These are phyloP conservation scores for Microtus oregoni DNA, from an alignment of 2,113 vertebrate species.

Conservation along the genomic window DNA sequence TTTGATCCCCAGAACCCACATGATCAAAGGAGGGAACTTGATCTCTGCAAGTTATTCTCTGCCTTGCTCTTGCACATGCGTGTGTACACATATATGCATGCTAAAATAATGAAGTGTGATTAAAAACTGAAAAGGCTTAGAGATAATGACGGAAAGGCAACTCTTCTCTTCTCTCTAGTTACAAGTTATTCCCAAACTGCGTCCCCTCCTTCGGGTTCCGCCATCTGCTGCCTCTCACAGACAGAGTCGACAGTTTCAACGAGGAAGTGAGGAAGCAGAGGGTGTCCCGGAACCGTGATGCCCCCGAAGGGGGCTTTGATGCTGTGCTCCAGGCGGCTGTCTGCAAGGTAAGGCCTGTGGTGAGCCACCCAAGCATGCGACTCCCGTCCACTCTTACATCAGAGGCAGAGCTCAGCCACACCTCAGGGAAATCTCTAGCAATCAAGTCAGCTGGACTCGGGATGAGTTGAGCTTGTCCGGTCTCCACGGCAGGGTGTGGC, in stretches of 20 bases:
- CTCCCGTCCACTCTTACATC: neutral
- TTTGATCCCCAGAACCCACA: neutral
- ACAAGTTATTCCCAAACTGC: constrained; percentile 95
- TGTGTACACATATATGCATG: neutral
- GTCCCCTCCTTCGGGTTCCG: constrained; percentile 98
- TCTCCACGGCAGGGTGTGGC: constrained; percentile 46
- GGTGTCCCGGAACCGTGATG: constrained; percentile 97
- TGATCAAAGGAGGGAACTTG: neutral
- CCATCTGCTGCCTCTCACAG: constrained; percentile 95
- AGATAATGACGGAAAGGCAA: neutral
- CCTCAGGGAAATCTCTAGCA: neutral
- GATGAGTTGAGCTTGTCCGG: neutral
- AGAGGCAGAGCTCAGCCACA: constrained; percentile 45
- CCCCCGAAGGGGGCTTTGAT: constrained; percentile 96
- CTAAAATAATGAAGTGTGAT: neutral
- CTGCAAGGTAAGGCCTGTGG: constrained; percentile 91
- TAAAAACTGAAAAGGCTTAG: neutral
- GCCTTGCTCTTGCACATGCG: neutral
- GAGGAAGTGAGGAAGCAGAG: constrained; percentile 97
- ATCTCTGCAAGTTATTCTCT: neutral
- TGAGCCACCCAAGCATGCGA: neutral
- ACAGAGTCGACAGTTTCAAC: constrained; percentile 96
- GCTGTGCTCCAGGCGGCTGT: constrained; percentile 97
- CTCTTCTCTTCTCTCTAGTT: constrained; percentile 86
- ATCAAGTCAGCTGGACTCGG: neutral